These are phyloP conservation scores for Dunckerocampus dactyliophorus DNA, from an alignment of 2,113 vertebrate species.

Conservation along the genomic window DNA sequence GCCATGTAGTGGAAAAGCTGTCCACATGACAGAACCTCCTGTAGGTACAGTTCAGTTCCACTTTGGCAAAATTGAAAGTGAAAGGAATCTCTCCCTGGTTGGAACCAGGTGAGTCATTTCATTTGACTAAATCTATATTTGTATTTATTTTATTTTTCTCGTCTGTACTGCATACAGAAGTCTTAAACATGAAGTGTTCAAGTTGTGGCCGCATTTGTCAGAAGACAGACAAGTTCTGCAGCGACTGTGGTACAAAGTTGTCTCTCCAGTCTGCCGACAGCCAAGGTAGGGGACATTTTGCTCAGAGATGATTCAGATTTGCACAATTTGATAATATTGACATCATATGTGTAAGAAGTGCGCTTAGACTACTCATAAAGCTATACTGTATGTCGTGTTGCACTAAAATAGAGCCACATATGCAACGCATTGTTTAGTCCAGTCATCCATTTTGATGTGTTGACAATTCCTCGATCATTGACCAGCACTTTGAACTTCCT, in stretches of 20 bases:
- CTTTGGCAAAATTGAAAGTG: no score
- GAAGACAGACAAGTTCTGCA: constrained; percentile 64
- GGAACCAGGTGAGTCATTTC: no score
- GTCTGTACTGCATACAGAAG: neutral
- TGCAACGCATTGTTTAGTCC: neutral
- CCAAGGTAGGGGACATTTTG: constrained; percentile 30
- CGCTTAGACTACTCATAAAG: neutral
- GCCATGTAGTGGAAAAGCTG: no score
- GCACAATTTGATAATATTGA: neutral
- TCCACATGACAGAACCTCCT: no score
- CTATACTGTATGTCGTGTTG: no score
- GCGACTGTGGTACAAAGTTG: constrained; percentile 48
- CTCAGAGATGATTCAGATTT: neutral
- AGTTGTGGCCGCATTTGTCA: constrained; percentile 25
- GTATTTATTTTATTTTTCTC: no score
- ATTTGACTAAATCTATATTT: no score
- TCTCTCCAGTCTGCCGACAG: neutral
- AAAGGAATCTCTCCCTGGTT: no score
- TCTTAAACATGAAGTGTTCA: constrained; percentile 67
- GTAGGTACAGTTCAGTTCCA: no score
- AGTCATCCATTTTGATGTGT: neutral
- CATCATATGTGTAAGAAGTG: neutral
- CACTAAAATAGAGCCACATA: neutral
- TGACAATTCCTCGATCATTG: neutral
- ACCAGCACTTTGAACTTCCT: neutral